These are phyloP conservation scores for Formicarius rufipectus DNA, from an alignment of 2,113 vertebrate genomes.

Conservation along the genomic window DNA sequence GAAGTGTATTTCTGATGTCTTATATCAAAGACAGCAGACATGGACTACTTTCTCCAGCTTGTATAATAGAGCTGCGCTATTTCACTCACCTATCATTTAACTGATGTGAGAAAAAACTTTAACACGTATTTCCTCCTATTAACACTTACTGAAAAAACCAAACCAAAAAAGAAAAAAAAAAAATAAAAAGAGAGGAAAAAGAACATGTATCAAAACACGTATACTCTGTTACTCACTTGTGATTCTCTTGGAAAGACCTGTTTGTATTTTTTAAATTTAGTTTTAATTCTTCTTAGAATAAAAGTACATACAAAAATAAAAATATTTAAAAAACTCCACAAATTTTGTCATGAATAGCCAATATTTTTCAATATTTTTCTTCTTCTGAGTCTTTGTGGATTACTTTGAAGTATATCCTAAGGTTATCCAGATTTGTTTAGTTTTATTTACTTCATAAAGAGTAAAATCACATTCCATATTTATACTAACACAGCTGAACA, in stretches of 20 bases:
- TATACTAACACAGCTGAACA: neutral
- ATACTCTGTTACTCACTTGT: neutral
- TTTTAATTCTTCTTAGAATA: neutral
- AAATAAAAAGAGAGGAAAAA: neutral
- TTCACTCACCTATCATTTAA: conserved; percentile 13
- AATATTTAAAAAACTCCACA: neutral
- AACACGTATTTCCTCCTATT: neutral
- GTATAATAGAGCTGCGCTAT: neutral
- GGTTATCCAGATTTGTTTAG: neutral
- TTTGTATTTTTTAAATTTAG: neutral
- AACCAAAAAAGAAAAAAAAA: neutral
- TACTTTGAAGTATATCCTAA: neutral
- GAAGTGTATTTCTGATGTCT: conserved; percentile 14
- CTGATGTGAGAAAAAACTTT: neutral
- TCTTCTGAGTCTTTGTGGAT: neutral
- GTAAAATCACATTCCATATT: neutral
- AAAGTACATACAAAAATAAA: neutral
- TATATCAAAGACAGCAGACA: conserved; percentile 44
- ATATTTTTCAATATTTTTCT: neutral
- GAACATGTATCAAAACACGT: neutral
- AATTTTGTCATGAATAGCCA: neutral
- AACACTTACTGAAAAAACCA: neutral
- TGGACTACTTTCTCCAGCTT: conserved; percentile 3
- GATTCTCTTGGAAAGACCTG: neutral
- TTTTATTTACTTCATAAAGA: neutral